A percentile compares a stretch with the other conserved stretches of the same genome.
phyloP scores from a whole-genome alignment of 2,888 invertebrate genomes.

The Lepidonotus clava region DNA sequence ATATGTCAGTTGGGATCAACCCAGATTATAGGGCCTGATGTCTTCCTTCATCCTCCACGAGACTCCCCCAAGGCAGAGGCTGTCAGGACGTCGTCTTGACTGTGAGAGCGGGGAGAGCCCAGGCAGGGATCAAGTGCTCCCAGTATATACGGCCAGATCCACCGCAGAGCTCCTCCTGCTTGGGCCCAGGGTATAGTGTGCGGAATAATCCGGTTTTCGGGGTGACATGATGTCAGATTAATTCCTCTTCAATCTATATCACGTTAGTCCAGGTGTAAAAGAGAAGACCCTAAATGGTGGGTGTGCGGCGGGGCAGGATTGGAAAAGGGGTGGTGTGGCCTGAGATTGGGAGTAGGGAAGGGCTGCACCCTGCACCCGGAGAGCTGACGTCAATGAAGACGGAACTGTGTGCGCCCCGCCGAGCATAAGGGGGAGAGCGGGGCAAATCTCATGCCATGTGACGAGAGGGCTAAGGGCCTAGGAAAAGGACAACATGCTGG shows the following conservation, averaged over 20 bases:
- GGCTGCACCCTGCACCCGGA: background rate
- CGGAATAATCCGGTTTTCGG: background rate
- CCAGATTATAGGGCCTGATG: too few species aligned
- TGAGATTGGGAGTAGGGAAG: background rate
- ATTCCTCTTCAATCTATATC: slow-evolving; percentile 39
- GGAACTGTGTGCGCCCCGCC: slow-evolving; percentile 18
- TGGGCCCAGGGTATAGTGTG: slow-evolving; percentile 18
- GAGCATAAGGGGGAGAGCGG: background rate
- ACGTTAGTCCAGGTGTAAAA: slow-evolving; percentile 35
- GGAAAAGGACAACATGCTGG: too few species aligned
- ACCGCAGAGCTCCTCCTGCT: too few species aligned
- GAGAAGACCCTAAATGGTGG: slow-evolving; percentile 2
- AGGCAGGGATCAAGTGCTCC: too few species aligned
- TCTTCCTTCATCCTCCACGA: too few species aligned
- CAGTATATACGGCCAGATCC: too few species aligned
- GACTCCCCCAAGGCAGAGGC: too few species aligned
- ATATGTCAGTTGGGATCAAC: too few species aligned
- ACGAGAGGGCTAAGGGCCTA: background rate
- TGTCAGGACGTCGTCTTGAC: too few species aligned
- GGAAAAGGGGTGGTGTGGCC: too few species aligned
- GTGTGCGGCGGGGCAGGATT: background rate
- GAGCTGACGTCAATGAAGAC: background rate
- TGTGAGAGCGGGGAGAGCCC: too few species aligned
- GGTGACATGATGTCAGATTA: slow-evolving; percentile 19
- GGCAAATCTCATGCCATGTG: background rate